Percentiles rank a stretch among this genome's conserved stretches.
Conservation (phyloP, 1,140 invertebrate species). For the Drosophila tsacasi region DNA sequence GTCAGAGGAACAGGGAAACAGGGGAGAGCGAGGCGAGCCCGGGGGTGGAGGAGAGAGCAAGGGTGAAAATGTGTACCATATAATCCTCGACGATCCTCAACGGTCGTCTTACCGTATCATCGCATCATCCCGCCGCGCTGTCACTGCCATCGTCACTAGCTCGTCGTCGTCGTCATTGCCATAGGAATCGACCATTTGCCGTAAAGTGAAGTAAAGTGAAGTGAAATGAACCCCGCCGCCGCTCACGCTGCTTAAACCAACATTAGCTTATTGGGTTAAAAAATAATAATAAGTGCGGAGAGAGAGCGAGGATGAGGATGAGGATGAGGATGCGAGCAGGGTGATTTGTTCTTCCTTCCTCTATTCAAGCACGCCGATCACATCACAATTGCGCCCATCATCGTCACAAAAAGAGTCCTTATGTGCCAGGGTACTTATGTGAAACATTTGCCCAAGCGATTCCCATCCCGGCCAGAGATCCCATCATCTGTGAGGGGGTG, state of each 20-base stretch:
- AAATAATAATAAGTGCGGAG: constrained; percentile 19
- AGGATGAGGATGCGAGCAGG: constrained; percentile 9
- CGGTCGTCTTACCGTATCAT: constrained; percentile 14
- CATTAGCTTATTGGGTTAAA: constrained; percentile 65
- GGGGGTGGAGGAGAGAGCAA: constrained; percentile 14
- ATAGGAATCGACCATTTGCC: constrained; percentile 34
- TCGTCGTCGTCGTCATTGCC: neutral
- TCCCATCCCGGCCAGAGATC: constrained; percentile 18
- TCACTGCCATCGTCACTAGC: constrained; percentile 16
- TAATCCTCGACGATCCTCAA: constrained; percentile 63
- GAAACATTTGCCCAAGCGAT: constrained; percentile 40
- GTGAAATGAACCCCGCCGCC: constrained; percentile 21
- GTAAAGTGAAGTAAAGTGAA: neutral
- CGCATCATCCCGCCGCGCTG: constrained; percentile 43
- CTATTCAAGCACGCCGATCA: constrained; percentile 38
- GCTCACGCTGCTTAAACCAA: constrained; percentile 37
- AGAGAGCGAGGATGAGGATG: neutral
- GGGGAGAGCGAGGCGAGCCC: neutral
- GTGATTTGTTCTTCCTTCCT: constrained; percentile 45
- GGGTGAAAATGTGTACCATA: constrained; percentile 58
- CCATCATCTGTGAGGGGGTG: constrained; percentile 19
- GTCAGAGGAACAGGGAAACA: neutral
- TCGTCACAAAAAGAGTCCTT: constrained; percentile 23
- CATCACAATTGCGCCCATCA: constrained; percentile 33
- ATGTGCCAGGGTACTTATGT: constrained; percentile 36